A percentile compares a stretch with the other conserved stretches of the same genome.
Conservation (phyloP, 2,797 vertebrate species). For the Enteromius fasciolatus region DNA sequence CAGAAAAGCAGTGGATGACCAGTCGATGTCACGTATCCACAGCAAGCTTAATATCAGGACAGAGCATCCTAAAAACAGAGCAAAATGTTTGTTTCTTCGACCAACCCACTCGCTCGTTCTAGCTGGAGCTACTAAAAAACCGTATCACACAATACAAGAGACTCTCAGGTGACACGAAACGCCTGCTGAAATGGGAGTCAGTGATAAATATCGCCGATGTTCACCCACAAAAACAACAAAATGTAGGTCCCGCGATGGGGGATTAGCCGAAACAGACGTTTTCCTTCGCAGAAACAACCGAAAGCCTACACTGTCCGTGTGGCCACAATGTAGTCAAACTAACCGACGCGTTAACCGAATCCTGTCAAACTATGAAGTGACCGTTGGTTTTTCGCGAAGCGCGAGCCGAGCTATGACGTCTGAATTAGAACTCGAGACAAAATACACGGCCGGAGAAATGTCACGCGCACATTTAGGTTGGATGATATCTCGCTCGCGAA, state of each 20-base stretch:
- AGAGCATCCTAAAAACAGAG: constrained; percentile 17
- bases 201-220: constrained; percentile 35
- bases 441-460: constrained; percentile 51
- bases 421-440: constrained; percentile 56
- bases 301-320: constrained; percentile 58
- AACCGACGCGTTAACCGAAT: constrained; percentile 69
- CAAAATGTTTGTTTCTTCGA: constrained; percentile 63
- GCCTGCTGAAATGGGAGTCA: constrained; percentile 54
- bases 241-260: constrained; percentile 35
- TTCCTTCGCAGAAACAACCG: constrained; percentile 32
- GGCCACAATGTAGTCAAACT: constrained; percentile 66
- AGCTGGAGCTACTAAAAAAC: constrained; percentile 62
- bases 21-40: constrained; percentile 36
- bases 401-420: constrained; percentile 50
- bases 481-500: constrained; percentile 55
- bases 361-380: constrained; percentile 62
- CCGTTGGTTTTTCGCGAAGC: constrained; percentile 38
- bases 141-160: constrained; percentile 62
- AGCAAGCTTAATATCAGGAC: constrained; percentile 14
- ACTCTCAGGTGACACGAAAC: constrained; percentile 70
- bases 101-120: constrained; percentile 62
- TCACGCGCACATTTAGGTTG: constrained; percentile 52
- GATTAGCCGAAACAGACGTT: constrained; percentile 53
- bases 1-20: constrained; percentile 48
- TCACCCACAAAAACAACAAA: constrained; percentile 32